phyloP scores from a whole-genome alignment of 2,797 vertebrate genomes.

The Hipposideros larvatus region DNA sequence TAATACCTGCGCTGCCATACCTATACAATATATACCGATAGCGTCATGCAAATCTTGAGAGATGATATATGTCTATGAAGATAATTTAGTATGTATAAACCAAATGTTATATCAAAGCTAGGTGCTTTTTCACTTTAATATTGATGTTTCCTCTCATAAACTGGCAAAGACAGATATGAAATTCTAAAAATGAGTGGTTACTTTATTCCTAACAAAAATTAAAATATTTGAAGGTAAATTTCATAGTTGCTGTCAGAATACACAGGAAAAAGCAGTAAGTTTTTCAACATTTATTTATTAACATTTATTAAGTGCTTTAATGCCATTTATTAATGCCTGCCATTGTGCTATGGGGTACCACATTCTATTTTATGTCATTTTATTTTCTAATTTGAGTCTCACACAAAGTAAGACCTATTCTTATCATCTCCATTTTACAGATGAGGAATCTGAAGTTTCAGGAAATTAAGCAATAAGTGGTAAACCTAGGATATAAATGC shows the following conservation, averaged over 20 bases:
- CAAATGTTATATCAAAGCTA: background rate
- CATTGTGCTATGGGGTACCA: background rate
- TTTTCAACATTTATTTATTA: background rate
- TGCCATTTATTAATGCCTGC: background rate
- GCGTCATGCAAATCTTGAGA: background rate
- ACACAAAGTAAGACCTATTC: background rate
- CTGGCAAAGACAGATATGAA: background rate
- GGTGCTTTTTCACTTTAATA: constrained; percentile 14
- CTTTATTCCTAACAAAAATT: background rate
- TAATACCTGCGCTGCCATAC: background rate
- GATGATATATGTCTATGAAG: background rate
- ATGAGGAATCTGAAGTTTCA: background rate
- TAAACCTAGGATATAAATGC: background rate
- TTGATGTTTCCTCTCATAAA: constrained; percentile 15
- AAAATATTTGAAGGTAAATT: background rate
- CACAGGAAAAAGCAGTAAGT: background rate
- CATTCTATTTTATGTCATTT: background rate
- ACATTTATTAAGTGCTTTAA: background rate
- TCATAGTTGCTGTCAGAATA: background rate
- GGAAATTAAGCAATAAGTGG: constrained; percentile 2
- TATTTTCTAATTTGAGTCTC: constrained; percentile 13
- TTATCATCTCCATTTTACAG: constrained; percentile 24
- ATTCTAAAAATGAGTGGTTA: background rate
- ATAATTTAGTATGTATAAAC: background rate
- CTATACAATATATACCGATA: background rate